Evolutionary conservation across 2,797 vertebrate species (phyloP).

Genomic region (Paramormyrops hopkinsi): DNA sequence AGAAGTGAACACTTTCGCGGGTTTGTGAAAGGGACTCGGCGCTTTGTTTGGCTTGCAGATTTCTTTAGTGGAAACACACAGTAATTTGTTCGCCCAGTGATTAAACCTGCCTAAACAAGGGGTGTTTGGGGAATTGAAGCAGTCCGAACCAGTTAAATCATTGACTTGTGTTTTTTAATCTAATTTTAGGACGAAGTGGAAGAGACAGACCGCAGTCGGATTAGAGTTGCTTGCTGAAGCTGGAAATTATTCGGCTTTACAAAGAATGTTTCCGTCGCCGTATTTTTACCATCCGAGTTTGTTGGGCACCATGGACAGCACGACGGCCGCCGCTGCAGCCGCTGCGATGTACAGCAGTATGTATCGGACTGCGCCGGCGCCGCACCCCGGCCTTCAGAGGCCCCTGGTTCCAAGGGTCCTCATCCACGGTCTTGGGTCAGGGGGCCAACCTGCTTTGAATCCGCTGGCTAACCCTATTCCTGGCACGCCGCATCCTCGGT

Average conservation of each 20-base stretch:
- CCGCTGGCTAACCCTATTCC: constrained; percentile 80
- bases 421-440: constrained; percentile 91
- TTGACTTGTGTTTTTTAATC: constrained; percentile 57
- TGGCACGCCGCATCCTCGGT: constrained; percentile 84
- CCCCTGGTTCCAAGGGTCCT: constrained; percentile 92
- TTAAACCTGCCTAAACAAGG: constrained; percentile 54
- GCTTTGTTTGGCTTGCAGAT: not conserved
- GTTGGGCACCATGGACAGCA: constrained; percentile 91
- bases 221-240: constrained; percentile 76
- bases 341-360: constrained; percentile 98
- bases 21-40: not conserved
- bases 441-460: constrained; percentile 89
- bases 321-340: constrained; percentile 87
- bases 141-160: constrained; percentile 52
- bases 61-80: constrained; percentile 18
- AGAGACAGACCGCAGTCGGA: constrained; percentile 84
- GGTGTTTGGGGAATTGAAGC: constrained; percentile 45
- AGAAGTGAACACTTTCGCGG: not conserved
- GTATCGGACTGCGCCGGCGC: constrained; percentile 93
- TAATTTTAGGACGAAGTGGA: constrained; percentile 85
- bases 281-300: constrained; percentile 92
- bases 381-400: constrained; percentile 88
- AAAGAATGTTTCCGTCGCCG: constrained; percentile 87
- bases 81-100: constrained; percentile 44
- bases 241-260: constrained; percentile 78